A percentile compares a stretch with the other conserved stretches of the same genome.
These are phyloP conservation scores for Drosophila orosa DNA, from an alignment of 1,140 invertebrate species.

Conservation along the genomic window DNA sequence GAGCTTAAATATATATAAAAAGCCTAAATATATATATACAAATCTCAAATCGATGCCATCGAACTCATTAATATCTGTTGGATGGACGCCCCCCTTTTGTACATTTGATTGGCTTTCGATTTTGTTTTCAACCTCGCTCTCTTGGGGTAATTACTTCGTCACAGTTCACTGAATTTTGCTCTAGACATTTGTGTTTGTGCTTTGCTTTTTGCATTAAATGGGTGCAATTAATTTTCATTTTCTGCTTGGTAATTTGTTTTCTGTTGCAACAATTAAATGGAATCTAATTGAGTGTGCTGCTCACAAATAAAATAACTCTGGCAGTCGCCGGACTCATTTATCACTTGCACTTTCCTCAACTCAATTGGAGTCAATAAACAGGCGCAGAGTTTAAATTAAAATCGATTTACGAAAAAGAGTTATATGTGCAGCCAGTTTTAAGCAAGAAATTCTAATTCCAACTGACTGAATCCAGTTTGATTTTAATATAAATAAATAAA, in stretches of 20 bases:
- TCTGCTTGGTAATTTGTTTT: conserved; percentile 32
- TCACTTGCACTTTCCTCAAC: conserved; percentile 57
- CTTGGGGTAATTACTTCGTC: conserved; percentile 42
- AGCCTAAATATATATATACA: conserved; percentile 1
- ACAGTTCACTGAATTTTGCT: conserved; percentile 56
- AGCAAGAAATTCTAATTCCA: conserved; percentile 5
- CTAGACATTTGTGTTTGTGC: conserved; percentile 36
- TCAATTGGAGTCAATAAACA: conserved; percentile 61
- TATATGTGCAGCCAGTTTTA: conserved; percentile 10
- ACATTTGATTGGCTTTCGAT: conserved; percentile 45
- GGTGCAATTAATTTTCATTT: conserved; percentile 68
- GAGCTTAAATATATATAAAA: background rate
- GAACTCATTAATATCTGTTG: conserved; percentile 23
- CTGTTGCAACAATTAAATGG: conserved; percentile 61
- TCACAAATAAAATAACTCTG: conserved; percentile 33
- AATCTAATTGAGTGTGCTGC: conserved; percentile 61
- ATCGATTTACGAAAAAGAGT: conserved; percentile 20
- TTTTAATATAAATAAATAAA: background rate
- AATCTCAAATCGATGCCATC: conserved; percentile 13
- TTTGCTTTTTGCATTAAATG: conserved; percentile 30
- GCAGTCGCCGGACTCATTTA: conserved; percentile 22
- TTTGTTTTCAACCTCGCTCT: conserved; percentile 7
- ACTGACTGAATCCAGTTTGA: conserved; percentile 18
- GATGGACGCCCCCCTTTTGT: conserved; percentile 12
- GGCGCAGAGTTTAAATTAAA: conserved; percentile 31